Conservation (phyloP, 2,888 invertebrate species). For the Asteroscopus sphinx region DNA sequence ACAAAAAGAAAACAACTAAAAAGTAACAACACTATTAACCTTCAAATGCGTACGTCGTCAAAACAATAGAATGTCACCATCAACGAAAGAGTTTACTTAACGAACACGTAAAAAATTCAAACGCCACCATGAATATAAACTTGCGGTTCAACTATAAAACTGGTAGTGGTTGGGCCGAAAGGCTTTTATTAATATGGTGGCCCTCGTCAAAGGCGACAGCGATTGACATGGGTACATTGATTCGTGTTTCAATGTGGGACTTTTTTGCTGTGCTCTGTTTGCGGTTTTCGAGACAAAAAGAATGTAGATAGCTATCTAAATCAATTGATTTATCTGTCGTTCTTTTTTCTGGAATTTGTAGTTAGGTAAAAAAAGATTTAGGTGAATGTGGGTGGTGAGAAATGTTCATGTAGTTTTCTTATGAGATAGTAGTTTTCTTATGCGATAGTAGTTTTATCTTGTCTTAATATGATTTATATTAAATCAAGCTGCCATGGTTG, state of each 20-base stretch:
- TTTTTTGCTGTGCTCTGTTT: constrained; percentile 38
- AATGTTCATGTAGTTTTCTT: too few species aligned
- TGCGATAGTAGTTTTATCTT: too few species aligned
- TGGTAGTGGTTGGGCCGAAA: constrained; percentile 65
- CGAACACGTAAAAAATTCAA: constrained; percentile 80
- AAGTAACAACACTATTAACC: constrained; percentile 35
- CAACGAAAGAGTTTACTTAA: constrained; percentile 60
- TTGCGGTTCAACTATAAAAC: constrained; percentile 70
- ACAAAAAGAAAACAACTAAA: constrained; percentile 6
- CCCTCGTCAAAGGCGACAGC: constrained; percentile 59
- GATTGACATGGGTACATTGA: constrained; percentile 57
- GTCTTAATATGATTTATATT: too few species aligned
- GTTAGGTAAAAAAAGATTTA: too few species aligned
- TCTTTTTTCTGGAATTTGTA: background rate
- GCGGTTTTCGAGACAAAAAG: constrained; percentile 7
- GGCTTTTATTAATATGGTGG: constrained; percentile 66
- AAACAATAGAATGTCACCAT: constrained; percentile 48
- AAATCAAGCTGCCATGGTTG: too few species aligned
- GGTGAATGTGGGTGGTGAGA: too few species aligned
- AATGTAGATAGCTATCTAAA: background rate
- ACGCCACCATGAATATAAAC: constrained; percentile 79
- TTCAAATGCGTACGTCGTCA: constrained; percentile 41
- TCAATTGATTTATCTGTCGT: constrained; percentile 26
- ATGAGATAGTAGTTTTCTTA: too few species aligned
- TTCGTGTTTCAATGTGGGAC: constrained; percentile 38